Percentiles rank a stretch among this genome's conserved stretches.
phyloP scores from a whole-genome alignment of 2,113 vertebrate species.

The Mugil cephalus region DNA sequence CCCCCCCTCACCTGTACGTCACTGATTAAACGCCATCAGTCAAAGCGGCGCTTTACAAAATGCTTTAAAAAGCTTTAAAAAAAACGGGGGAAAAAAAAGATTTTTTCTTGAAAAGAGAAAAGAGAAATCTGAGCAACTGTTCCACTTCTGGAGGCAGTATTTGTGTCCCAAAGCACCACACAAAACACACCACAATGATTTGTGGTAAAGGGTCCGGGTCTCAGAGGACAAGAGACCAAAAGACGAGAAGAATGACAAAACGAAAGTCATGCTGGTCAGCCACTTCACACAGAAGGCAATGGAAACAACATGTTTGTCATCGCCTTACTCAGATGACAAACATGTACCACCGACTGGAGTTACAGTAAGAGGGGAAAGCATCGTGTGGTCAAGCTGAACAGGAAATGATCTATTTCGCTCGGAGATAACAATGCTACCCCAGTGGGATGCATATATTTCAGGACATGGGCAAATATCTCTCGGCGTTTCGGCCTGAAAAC shows the following conservation, averaged over 20 bases:
- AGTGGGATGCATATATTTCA: neutral
- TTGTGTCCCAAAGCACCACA: slow-evolving; percentile 35
- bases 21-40: slow-evolving; percentile 60
- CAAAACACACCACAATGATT: slow-evolving; percentile 53
- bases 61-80: slow-evolving; percentile 1
- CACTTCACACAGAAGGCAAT: slow-evolving; percentile 50
- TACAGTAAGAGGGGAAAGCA: slow-evolving; percentile 30
- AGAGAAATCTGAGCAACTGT: slow-evolving; percentile 10
- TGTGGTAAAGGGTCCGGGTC: slow-evolving; percentile 47
- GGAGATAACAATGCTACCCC: neutral
- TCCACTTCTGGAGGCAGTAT: slow-evolving; percentile 26
- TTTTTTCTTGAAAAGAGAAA: slow-evolving; percentile 31
- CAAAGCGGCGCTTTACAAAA: slow-evolving; percentile 26
- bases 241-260: slow-evolving; percentile 46
- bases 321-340: slow-evolving; percentile 50
- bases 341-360: slow-evolving; percentile 26
- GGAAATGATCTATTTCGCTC: slow-evolving; percentile 42
- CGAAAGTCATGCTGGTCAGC: slow-evolving; percentile 39
- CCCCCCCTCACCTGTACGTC: slow-evolving; percentile 51
- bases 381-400: slow-evolving; percentile 21
- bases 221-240: slow-evolving; percentile 54
- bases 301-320: slow-evolving; percentile 53
- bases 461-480: neutral
- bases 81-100: slow-evolving; percentile 23
- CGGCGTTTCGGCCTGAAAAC: neutral